phyloP scores from a whole-genome alignment of 2,888 invertebrate genomes.

The Agrotis puta region DNA sequence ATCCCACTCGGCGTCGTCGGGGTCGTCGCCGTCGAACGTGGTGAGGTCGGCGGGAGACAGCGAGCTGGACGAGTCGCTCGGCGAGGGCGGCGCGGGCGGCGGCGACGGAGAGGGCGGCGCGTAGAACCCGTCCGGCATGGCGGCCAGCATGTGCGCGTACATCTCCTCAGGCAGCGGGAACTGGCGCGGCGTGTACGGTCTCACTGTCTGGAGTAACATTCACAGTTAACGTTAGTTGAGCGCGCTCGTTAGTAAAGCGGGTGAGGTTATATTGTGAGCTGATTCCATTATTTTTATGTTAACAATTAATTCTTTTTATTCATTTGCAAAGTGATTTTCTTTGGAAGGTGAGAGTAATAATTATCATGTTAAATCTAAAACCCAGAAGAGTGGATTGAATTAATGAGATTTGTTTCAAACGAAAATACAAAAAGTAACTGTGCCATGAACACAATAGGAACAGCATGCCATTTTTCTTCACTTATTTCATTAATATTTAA shows the following conservation, averaged over 20 bases:
- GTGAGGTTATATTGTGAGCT: constrained; percentile 34
- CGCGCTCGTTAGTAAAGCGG: constrained; percentile 52
- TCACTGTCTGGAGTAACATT: constrained; percentile 89
- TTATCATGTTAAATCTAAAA: background rate
- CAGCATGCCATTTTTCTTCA: too few species aligned
- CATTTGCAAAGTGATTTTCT: background rate
- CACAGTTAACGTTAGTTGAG: constrained; percentile 61
- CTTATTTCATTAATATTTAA: too few species aligned
- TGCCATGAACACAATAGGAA: background rate
- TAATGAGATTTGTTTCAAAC: background rate
- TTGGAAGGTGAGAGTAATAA: background rate
- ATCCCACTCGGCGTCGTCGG: constrained; percentile 96
- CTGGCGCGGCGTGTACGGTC: constrained; percentile 94
- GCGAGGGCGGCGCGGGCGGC: constrained; percentile 34
- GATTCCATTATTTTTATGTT: background rate
- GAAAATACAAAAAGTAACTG: background rate
- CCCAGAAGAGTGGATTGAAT: background rate
- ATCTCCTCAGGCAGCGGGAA: constrained; percentile 94
- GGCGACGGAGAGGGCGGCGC: constrained; percentile 41
- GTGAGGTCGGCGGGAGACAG: constrained; percentile 78
- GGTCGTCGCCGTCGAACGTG: constrained; percentile 94
- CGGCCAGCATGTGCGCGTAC: constrained; percentile 93
- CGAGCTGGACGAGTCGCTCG: constrained; percentile 69
- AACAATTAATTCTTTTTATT: background rate
- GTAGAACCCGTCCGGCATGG: constrained; percentile 93